A percentile compares a stretch with the other conserved stretches of the same genome.
These are phyloP conservation scores for Dicerorhinus sumatrensis DNA, from an alignment of 2,113 vertebrate species.

Conservation along the genomic window DNA sequence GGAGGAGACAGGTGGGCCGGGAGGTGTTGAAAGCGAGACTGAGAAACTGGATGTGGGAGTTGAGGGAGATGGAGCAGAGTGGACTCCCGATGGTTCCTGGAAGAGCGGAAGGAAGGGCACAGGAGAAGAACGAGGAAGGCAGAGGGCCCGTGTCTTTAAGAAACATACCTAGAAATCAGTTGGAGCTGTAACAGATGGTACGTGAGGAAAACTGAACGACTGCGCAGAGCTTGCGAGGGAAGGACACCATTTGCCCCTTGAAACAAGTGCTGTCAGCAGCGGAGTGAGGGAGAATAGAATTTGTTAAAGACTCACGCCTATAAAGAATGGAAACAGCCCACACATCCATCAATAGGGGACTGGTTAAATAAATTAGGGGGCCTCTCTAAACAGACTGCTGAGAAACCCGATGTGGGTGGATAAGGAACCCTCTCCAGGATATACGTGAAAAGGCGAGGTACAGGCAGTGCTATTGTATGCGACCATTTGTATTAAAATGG, in stretches of 20 bases:
- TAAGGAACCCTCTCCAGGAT: not conserved
- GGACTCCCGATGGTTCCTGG: not conserved
- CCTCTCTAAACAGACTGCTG: not conserved
- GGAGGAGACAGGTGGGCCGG: not conserved
- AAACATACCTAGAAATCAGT: fast-evolving
- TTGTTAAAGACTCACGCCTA: not conserved
- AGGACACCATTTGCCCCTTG: not conserved
- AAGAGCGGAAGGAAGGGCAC: not conserved
- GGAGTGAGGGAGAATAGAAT: not conserved
- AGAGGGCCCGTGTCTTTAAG: not conserved
- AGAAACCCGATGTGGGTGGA: not conserved
- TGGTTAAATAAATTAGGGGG: not conserved
- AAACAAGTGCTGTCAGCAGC: not conserved
- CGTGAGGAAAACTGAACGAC: not conserved
- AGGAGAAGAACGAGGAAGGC: not conserved
- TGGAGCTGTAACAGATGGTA: not conserved
- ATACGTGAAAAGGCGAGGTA: not conserved
- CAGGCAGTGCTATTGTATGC: too few species aligned
- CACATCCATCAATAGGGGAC: not conserved
- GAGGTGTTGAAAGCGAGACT: not conserved
- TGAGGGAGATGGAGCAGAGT: not conserved
- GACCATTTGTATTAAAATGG: not conserved
- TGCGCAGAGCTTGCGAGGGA: not conserved
- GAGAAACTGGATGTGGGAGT: not conserved
- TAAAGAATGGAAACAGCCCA: not conserved